Evolutionary conservation across 2,797 vertebrate genomes (phyloP), one percentile per base, ranked within the genome.

Genomic region (Chiloscyllium punctatum): DNA sequence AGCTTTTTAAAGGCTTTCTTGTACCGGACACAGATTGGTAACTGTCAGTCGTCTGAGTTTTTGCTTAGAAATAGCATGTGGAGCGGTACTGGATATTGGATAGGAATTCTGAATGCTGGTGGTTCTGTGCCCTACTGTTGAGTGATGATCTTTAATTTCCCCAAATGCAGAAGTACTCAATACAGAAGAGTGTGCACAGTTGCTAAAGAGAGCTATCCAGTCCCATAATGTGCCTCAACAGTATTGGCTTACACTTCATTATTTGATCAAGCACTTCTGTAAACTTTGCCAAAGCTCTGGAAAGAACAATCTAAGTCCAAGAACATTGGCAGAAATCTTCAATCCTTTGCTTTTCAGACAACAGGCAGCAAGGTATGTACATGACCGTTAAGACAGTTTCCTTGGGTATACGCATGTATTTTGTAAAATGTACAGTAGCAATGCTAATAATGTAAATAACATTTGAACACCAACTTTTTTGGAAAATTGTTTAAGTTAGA

Each of bases 191-290:
- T 98, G 98, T 8, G 97, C 97, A 96, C 98, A 98, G 97, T 97
- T 98, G 96, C 97, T 99, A 96, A 98, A 98, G 96, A 98, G 97
- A 96, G 97, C 99, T 77, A 98, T 98, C 97, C 98, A 97, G 97
- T 98, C 98, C 16, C 97, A 98, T 5, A 98, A 96, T 96, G 97
- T 99, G 97, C 98, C 99, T 96, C 98, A 98, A 72, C 99, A 99
- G 96, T 98, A 99, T 97, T 99, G 99, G 99, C 98, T 99, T 71
- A 98, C 98, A 0, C 98, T 99, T 96, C 99, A 99, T 96, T 98
- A 98, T 97, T 98, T 99, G 97, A 98, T 99, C 25, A 98, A 98
- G 96, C 99, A 99, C 97, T 98, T 99, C 96, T 97, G 98, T 96
- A 98, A 97, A 97, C 98, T 99, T 96, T 99, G 98, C 97, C 98